Conservation (phyloP, 1,140 invertebrate species). For the Danaus plexippus region DNA sequence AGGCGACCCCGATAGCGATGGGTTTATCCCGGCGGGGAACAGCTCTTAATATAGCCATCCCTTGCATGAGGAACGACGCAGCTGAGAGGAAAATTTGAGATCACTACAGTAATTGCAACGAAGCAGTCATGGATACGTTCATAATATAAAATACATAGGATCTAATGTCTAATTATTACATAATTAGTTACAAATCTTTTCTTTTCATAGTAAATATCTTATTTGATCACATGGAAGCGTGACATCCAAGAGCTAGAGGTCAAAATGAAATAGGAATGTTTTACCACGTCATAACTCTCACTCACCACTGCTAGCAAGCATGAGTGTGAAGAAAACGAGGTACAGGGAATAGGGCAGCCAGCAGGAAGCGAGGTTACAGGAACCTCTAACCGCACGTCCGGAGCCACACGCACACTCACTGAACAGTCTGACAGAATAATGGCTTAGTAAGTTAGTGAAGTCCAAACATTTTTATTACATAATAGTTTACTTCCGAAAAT, state of each 20-base stretch:
- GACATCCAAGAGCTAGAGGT: no score
- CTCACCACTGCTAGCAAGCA: slow-evolving; percentile 41
- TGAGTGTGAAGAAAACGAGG: slow-evolving; percentile 40
- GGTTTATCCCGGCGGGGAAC: slow-evolving; percentile 38
- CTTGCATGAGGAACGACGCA: slow-evolving; percentile 50
- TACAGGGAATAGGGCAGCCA: slow-evolving; percentile 35
- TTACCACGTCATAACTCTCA: neutral
- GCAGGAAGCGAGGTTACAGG: slow-evolving; percentile 36
- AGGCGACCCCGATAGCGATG: slow-evolving; percentile 36
- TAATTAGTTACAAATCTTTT: no score
- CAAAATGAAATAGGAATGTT: no score
- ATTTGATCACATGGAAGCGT: no score
- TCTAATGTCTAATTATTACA: no score
- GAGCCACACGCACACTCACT: slow-evolving; percentile 39
- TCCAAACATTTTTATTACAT: neutral
- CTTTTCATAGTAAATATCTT: no score
- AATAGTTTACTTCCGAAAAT: slow-evolving; percentile 1
- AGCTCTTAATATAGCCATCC: slow-evolving; percentile 45
- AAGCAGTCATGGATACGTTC: no score
- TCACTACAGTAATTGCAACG: neutral
- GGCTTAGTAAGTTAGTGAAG: no score
- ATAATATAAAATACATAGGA: no score
- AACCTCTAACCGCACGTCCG: slow-evolving; percentile 36
- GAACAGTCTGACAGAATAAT: slow-evolving; percentile 28
- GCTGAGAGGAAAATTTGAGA: slow-evolving; percentile 25